These are phyloP conservation scores for Stegana nigrithorax DNA, from an alignment of 2,888 invertebrate genomes.

Conservation along the genomic window DNA sequence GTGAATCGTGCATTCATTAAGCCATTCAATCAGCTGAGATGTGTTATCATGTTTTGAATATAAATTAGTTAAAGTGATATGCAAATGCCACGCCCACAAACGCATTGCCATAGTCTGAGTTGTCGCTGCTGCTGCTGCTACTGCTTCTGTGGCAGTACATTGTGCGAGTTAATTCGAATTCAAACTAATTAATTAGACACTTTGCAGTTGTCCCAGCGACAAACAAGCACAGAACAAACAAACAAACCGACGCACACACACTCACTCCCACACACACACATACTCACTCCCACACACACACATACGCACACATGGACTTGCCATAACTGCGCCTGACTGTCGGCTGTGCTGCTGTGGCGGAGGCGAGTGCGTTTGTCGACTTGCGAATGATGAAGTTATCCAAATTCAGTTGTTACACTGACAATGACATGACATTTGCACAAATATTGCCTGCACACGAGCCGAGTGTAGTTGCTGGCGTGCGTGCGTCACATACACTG, in stretches of 20 bases:
- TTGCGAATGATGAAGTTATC: not conserved
- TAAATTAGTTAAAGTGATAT: conserved; percentile 54
- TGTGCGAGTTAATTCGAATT: conserved; percentile 56
- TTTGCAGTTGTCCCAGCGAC: conserved; percentile 28
- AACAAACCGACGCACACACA: not conserved
- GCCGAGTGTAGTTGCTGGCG: too few species aligned
- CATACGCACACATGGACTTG: conserved; percentile 8
- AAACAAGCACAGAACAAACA: conserved; percentile 21
- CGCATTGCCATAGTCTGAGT: conserved; percentile 17
- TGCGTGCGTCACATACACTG: conserved; percentile 12
- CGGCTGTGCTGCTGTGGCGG: not conserved
- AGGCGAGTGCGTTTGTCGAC: not conserved
- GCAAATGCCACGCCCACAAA: conserved; percentile 49
- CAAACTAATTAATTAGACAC: conserved; percentile 62
- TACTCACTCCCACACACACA: conserved; percentile 1
- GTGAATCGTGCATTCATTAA: not conserved
- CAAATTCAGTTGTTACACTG: conserved; percentile 3
- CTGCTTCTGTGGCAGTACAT: conserved; percentile 41
- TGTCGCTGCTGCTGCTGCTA: conserved; percentile 26
- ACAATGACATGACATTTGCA: conserved; percentile 8
- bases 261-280: conserved; percentile 4
- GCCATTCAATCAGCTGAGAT: conserved; percentile 12
- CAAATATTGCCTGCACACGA: too few species aligned
- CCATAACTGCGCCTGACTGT: not conserved
- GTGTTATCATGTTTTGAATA: conserved; percentile 45